Evolutionary conservation across 92 coral and sea anemone genomes (phyloP).

Genomic region (Epizoanthus stellaris): DNA sequence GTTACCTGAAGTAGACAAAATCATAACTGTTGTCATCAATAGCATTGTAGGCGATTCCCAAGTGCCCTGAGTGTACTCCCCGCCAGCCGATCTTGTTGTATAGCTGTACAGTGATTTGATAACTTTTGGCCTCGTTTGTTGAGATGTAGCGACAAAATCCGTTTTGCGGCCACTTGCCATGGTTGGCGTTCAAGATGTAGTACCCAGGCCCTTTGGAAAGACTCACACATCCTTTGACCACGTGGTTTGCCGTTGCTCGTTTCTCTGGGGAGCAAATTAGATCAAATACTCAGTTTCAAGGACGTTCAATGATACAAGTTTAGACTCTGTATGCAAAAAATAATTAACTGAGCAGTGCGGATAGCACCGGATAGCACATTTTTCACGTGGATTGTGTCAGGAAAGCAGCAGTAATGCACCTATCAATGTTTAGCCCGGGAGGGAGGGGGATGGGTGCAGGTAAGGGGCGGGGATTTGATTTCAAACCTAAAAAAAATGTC

Average conservation of each 20-base stretch:
- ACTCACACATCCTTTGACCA: conserved; percentile 15
- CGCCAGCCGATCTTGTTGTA: conserved; percentile 66
- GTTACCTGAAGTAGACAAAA: conserved; percentile 77
- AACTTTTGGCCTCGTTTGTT: conserved; percentile 4
- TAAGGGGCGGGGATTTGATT: no score
- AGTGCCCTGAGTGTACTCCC: conserved; percentile 59
- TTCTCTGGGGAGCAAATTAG: not conserved
- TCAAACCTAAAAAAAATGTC: no score
- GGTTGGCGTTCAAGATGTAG: conserved; percentile 65
- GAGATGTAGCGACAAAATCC: conserved; percentile 60
- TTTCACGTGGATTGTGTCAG: no score
- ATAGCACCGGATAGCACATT: no score
- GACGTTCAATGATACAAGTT: no score
- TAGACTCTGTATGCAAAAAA: no score
- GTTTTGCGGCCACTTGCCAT: conserved; percentile 64
- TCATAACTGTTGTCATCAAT: conserved; percentile 64
- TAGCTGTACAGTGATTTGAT: conserved; percentile 49
- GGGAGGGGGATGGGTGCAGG: no score
- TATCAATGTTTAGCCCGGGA: no score
- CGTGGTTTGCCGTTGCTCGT: not conserved
- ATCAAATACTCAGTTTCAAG: no score
- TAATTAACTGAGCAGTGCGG: no score
- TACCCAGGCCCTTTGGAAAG: conserved; percentile 45
- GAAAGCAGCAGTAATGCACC: no score
- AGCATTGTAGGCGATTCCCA: conserved; percentile 64